Evolutionary conservation across 1,140 invertebrate genomes (phyloP).

Genomic region (Cydia strobilella): DNA sequence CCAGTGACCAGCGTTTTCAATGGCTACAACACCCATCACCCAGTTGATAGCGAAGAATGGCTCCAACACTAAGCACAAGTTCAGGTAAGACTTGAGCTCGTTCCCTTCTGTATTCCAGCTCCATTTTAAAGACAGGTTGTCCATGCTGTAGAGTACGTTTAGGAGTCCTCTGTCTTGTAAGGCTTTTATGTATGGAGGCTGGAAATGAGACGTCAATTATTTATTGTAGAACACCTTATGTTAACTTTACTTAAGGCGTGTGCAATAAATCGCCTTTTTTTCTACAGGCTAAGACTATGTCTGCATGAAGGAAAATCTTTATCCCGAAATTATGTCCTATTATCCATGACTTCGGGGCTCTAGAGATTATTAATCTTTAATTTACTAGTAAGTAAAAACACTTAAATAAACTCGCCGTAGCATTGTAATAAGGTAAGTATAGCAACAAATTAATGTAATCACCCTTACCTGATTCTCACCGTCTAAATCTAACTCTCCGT

Average conservation of each 20-base stretch:
- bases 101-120: slow-evolving; percentile 74
- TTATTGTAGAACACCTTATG: neutral
- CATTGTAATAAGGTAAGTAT: neutral
- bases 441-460: neutral
- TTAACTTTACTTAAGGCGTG: neutral
- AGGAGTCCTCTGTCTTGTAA: slow-evolving; percentile 56
- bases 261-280: no score
- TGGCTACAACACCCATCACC: slow-evolving; percentile 86
- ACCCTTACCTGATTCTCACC: slow-evolving; percentile 58
- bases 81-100: slow-evolving; percentile 76
- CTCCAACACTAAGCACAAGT: slow-evolving; percentile 81
- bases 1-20: slow-evolving; percentile 84
- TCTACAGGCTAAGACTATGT: no score
- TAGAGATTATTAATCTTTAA: no score
- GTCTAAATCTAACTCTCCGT: slow-evolving; percentile 48
- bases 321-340: no score
- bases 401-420: neutral
- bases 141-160: slow-evolving; percentile 66
- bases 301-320: no score
- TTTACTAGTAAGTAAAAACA: no score
- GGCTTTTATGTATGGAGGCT: slow-evolving; percentile 44
- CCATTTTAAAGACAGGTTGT: slow-evolving; percentile 71
- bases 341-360: no score
- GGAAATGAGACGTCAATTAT: slow-evolving; percentile 10
- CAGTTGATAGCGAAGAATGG: slow-evolving; percentile 84